A percentile compares a stretch with the other conserved stretches of the same genome.
phyloP scores from a whole-genome alignment of 2,888 invertebrate genomes.

The Andrena minutula region DNA sequence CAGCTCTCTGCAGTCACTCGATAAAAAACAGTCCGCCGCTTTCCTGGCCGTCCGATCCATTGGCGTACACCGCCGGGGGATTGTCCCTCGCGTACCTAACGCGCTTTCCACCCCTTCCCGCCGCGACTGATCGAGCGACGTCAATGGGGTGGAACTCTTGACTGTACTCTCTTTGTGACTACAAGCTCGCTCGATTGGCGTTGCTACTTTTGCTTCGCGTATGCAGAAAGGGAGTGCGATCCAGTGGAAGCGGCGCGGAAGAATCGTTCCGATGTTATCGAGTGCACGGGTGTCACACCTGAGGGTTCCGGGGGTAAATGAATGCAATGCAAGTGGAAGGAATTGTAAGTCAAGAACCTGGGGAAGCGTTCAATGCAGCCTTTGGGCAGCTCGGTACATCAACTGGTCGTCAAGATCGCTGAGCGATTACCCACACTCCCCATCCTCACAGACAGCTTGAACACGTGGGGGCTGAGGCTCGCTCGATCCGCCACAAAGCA shows the following conservation, averaged over 20 bases:
- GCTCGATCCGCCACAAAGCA: too few species aligned
- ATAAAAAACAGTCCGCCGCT: constrained; percentile 79
- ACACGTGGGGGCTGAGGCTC: too few species aligned
- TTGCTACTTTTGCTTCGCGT: constrained; percentile 6
- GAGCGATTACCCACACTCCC: too few species aligned
- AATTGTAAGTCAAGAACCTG: background rate
- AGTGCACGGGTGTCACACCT: background rate
- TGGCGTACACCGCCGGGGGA: constrained; percentile 65
- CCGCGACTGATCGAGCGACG: constrained; percentile 9
- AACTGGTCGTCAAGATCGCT: too few species aligned
- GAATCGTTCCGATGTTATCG: background rate
- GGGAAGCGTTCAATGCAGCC: background rate
- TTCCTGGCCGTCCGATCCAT: constrained; percentile 75
- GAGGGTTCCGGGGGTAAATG: background rate
- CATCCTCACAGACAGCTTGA: too few species aligned
- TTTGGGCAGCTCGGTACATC: too few species aligned
- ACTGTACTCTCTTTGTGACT: constrained; percentile 24
- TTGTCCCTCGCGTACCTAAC: background rate
- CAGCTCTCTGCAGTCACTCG: constrained; percentile 79
- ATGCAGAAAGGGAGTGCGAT: background rate
- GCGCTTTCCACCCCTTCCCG: background rate
- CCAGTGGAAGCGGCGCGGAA: background rate
- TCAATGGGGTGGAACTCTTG: constrained; percentile 2
- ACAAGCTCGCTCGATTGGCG: constrained; percentile 10
- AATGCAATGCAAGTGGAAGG: background rate